Conservation (phyloP, 2,113 vertebrate genomes). For the Paratilapia polleni region DNA sequence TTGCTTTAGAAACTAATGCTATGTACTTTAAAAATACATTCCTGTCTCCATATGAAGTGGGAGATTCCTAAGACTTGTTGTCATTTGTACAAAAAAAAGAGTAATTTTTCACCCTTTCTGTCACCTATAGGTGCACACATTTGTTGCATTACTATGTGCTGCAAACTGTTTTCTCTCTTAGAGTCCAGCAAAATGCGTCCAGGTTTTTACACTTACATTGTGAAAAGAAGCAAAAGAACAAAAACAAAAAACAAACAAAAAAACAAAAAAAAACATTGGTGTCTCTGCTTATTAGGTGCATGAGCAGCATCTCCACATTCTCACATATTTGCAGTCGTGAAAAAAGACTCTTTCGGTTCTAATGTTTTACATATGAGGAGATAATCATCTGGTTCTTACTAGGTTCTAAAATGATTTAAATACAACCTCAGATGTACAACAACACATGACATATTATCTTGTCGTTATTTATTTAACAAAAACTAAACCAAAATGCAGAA, state of each 20-base stretch:
- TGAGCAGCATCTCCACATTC: background rate
- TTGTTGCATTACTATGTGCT: background rate
- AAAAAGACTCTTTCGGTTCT: background rate
- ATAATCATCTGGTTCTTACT: background rate
- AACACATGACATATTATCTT: background rate
- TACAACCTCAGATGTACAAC: background rate
- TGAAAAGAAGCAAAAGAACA: background rate
- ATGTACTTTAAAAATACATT: no score
- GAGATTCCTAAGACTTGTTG: no score
- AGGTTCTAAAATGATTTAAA: background rate
- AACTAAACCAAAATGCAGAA: background rate
- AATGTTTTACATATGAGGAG: background rate
- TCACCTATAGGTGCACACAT: no score
- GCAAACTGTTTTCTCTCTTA: background rate
- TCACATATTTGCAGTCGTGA: background rate
- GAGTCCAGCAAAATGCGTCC: background rate
- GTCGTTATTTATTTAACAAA: background rate
- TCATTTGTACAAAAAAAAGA: no score
- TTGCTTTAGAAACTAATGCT: background rate
- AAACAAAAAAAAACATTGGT: background rate
- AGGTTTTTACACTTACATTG: fast-evolving
- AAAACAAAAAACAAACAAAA: background rate
- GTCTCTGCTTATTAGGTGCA: background rate
- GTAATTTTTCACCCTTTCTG: no score
- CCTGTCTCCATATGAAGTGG: no score